These are phyloP conservation scores for Epistrophe grossulariae DNA, from an alignment of 2,888 invertebrate genomes.

Conservation along the genomic window DNA sequence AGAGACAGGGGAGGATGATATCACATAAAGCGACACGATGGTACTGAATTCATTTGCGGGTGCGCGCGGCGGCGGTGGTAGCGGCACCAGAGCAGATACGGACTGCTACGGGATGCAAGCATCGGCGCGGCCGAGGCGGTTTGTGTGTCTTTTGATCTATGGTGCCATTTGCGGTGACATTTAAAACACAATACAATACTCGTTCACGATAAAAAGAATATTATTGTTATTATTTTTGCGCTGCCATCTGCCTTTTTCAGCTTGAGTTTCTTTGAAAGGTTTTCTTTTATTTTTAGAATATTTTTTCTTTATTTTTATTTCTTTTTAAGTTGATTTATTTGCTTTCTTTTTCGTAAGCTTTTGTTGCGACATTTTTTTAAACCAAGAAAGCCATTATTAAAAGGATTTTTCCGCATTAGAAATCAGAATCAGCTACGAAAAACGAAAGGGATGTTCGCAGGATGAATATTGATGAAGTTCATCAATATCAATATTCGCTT, in stretches of 20 bases:
- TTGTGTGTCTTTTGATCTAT: constrained; percentile 62
- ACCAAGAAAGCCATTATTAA: constrained; percentile 15
- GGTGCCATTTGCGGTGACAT: constrained; percentile 70
- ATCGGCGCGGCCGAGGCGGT: constrained; percentile 6
- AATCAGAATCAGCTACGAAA: not conserved
- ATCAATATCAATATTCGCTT: constrained; percentile 24
- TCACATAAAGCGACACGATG: constrained; percentile 45
- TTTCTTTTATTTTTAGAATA: not conserved
- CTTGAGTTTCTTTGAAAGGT: constrained; percentile 40
- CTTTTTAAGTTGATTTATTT: constrained; percentile 34
- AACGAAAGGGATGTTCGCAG: not conserved
- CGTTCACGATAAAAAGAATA: constrained; percentile 42
- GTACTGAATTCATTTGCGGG: not conserved
- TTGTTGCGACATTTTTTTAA: not conserved
- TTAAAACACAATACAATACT: constrained; percentile 71
- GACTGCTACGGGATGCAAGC: not conserved
- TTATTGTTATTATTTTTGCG: constrained; percentile 57
- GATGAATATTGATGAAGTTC: constrained; percentile 21
- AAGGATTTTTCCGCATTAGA: constrained; percentile 36
- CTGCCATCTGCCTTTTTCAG: constrained; percentile 53
- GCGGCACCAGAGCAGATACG: not conserved
- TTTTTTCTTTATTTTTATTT: constrained; percentile 4
- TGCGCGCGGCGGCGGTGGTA: not conserved
- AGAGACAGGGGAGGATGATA: constrained; percentile 35
- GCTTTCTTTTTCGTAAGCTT: not conserved